Evolutionary conservation across 2,797 vertebrate genomes (phyloP), one percentile per base, ranked within the genome.

Genomic region (Uromys caudimaculatus): DNA sequence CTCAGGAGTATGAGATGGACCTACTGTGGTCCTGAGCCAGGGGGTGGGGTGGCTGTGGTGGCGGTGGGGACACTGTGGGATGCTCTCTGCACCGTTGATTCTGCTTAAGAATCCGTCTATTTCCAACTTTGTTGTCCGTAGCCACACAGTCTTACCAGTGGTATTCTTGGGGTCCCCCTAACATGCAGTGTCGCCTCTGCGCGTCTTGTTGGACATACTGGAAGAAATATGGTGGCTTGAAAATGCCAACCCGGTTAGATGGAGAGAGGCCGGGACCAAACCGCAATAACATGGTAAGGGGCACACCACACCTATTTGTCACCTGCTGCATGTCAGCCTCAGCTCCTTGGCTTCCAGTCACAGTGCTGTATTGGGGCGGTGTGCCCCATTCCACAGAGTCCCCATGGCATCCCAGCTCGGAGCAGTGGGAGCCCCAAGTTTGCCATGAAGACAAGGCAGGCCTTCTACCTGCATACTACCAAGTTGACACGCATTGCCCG

Each of bases 131-230:
- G 98, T 98, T 98, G 97, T 98, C 95, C 98, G 98, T 97, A 99
- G 99, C 99, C 98, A 99, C 99, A 98, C 99, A 99, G 98, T 99
- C 99, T 96, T 99, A 99, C 98, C 99, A 99, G 99, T 99, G 99
- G 99, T 99, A 99, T 99, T 99, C 99, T 93, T 99, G 99, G 99
- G 99, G 99, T 96, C 99, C 99, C 95, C 99, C 99, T 98, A 99
- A 99, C 99, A 99, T 99, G 99, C 99, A 99, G 98, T 99, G 99
- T 98, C 99, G 99, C 86, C 99, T 99, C 92, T 99, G 99, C 94
- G 99, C 99, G 79, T 99, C 99, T 97, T 99, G 99, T 98, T 99
- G 99, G 99, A 99, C 99, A 16, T 99, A 99, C 98, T 99, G 99
- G 99, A 99, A 99, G 98, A 99, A 99, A 98, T 99, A 99, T 24